Conservation (phyloP, 2,113 vertebrate species). For the Merops nubicus region DNA sequence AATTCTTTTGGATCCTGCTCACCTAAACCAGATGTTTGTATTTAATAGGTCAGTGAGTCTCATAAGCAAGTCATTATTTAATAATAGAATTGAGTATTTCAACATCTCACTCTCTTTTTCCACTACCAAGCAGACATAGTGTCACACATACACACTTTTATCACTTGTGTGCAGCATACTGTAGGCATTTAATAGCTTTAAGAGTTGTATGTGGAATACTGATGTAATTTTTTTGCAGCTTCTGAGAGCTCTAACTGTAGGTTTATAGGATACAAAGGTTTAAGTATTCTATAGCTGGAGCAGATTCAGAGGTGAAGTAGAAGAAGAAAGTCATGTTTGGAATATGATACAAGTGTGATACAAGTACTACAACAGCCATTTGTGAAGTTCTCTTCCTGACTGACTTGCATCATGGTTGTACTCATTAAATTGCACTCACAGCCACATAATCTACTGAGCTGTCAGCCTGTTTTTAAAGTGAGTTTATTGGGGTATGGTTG, state of each 20-base stretch:
- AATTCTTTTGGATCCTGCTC: slow-evolving; percentile 64
- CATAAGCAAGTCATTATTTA: slow-evolving; percentile 71
- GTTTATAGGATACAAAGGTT: slow-evolving; percentile 54
- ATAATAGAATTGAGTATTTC: slow-evolving; percentile 60
- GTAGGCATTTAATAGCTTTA: slow-evolving; percentile 49
- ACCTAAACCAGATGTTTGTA: slow-evolving; percentile 67
- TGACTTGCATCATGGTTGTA: not conserved
- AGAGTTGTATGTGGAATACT: slow-evolving; percentile 26
- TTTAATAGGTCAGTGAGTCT: slow-evolving; percentile 66
- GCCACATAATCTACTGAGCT: not conserved
- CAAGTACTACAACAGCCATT: not conserved
- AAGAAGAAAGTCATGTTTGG: not conserved
- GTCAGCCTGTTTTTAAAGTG: not conserved
- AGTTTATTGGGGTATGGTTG: not conserved
- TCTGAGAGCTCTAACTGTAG: slow-evolving; percentile 48
- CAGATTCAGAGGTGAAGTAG: not conserved
- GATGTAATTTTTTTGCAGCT: slow-evolving; percentile 60
- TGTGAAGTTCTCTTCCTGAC: not conserved
- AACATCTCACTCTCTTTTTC: slow-evolving; percentile 51
- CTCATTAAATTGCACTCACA: not conserved
- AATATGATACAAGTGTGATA: slow-evolving; percentile 4
- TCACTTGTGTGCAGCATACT: slow-evolving; percentile 49
- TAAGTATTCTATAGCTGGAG: slow-evolving; percentile 37
- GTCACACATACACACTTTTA: slow-evolving; percentile 66
- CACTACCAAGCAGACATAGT: slow-evolving; percentile 63